Conservation (phyloP, 2,113 vertebrate genomes). For the Ginglymostoma cirratum region DNA sequence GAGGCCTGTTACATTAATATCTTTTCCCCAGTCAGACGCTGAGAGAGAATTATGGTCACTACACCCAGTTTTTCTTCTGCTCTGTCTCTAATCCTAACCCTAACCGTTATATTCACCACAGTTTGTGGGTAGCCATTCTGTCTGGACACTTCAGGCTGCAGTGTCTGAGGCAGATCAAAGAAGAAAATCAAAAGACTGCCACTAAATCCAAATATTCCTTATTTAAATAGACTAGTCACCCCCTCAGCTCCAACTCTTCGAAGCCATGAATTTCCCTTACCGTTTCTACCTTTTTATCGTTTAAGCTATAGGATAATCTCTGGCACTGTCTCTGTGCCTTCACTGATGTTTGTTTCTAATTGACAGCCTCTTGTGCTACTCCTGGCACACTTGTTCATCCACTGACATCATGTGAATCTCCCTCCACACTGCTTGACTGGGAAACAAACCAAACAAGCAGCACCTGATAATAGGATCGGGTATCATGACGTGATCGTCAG, state of each 20-base stretch:
- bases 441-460: slow-evolving; percentile 12
- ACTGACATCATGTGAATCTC: slow-evolving; percentile 22
- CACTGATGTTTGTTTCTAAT: not conserved
- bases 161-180: not conserved
- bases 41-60: not conserved
- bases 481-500: not conserved
- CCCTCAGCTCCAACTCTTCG: not conserved
- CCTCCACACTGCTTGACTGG: not conserved
- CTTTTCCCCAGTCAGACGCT: not conserved
- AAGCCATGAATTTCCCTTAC: not conserved
- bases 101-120: too few relatives aligned
- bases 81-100: not conserved
- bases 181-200: not conserved
- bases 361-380: slow-evolving; percentile 20
- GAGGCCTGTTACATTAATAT: not conserved
- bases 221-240: not conserved
- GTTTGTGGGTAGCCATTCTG: not conserved
- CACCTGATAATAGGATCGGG: not conserved
- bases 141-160: not conserved
- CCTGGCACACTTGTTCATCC: not conserved
- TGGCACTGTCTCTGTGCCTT: not conserved
- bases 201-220: not conserved
- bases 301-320: not conserved
- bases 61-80: not conserved
- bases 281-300: not conserved